phyloP scores from a whole-genome alignment of 2,888 invertebrate genomes.

The Bembecia ichneumoniformis region DNA sequence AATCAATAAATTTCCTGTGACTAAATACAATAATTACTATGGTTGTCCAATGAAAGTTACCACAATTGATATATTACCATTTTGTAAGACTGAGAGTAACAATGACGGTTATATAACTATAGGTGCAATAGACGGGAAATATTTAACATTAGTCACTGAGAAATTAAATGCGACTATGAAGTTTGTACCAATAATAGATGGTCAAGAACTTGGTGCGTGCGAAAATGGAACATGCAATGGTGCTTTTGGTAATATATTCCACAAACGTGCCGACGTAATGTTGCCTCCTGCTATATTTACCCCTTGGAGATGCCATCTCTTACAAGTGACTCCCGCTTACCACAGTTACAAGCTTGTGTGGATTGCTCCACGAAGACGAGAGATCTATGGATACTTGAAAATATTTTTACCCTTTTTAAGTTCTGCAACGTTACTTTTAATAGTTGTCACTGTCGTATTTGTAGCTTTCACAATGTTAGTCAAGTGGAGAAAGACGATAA shows the following conservation, averaged over 20 bases:
- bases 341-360: constrained; percentile 21
- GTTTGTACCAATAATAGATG: constrained; percentile 14
- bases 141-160: constrained; percentile 21
- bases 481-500: background rate
- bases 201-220: constrained; percentile 18
- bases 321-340: constrained; percentile 18
- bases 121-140: constrained; percentile 28
- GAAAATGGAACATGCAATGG: constrained; percentile 22
- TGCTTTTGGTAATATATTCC: constrained; percentile 23
- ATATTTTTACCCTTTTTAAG: constrained; percentile 31
- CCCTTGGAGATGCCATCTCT: constrained; percentile 16
- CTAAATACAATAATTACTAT: constrained; percentile 36
- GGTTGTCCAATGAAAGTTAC: constrained; percentile 31
- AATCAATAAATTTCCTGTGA: constrained; percentile 22
- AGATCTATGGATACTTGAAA: constrained; percentile 31
- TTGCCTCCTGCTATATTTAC: background rate
- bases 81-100: constrained; percentile 10
- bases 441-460: constrained; percentile 13
- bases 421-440: constrained; percentile 16
- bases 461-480: constrained; percentile 11
- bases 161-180: constrained; percentile 30
- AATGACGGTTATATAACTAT: constrained; percentile 21
- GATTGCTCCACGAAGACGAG: constrained; percentile 31
- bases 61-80: constrained; percentile 22
- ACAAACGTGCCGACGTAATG: constrained; percentile 2